Conservation (phyloP, 2,113 vertebrate species). For the Furnarius figulus region DNA sequence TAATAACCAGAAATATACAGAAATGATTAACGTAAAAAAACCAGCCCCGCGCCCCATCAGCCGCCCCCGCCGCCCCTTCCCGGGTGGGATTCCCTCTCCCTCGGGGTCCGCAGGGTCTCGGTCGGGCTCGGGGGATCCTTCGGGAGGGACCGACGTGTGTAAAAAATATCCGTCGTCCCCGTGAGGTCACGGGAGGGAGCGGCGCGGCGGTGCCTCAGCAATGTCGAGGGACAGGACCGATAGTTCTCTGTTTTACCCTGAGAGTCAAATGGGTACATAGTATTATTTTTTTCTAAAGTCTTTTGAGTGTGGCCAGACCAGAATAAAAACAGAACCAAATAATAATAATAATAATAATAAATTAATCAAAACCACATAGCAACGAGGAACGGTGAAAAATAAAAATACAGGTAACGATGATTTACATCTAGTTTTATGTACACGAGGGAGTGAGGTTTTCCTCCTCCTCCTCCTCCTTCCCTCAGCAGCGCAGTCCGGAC, state of each 20-base stretch:
- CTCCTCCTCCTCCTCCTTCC: neutral
- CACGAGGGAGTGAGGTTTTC: neutral
- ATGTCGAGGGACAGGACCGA: neutral
- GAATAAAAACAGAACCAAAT: neutral
- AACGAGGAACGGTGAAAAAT: neutral
- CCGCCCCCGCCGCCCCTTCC: neutral
- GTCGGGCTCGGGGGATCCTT: neutral
- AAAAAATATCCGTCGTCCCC: neutral
- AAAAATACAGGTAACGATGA: slow-evolving; percentile 9
- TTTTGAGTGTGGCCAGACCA: neutral
- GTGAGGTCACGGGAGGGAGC: neutral
- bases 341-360: neutral
- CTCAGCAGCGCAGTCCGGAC: neutral
- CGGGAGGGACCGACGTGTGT: neutral
- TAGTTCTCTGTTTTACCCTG: slow-evolving; percentile 60
- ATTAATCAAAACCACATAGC: slow-evolving; percentile 1
- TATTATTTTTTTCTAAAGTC: neutral
- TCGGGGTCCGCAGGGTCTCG: neutral
- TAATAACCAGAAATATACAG: slow-evolving; percentile 69
- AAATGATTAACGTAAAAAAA: slow-evolving; percentile 13
- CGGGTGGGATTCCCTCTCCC: neutral
- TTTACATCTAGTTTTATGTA: slow-evolving; percentile 60
- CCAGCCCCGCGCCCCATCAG: neutral
- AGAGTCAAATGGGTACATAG: slow-evolving; percentile 57
- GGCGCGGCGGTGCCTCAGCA: neutral